A percentile compares a stretch with the other conserved stretches of the same genome.
phyloP scores from a whole-genome alignment of 1,140 invertebrate species.

The Drosophila quadrilineata region DNA sequence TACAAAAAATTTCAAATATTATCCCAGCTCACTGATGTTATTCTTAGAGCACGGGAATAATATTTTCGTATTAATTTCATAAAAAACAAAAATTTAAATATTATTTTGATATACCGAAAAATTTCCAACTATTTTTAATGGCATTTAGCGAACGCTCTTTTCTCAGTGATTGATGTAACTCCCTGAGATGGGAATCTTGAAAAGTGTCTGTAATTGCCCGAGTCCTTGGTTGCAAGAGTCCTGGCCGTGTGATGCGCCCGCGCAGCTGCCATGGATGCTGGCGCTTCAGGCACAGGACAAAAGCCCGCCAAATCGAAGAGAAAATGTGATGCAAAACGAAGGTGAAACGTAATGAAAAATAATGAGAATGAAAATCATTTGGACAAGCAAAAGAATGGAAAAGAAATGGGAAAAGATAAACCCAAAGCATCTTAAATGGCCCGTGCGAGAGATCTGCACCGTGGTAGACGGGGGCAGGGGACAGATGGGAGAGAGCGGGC shows the following conservation, averaged over 20 bases:
- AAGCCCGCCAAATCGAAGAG: slow-evolving; percentile 57
- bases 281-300: slow-evolving; percentile 42
- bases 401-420: neutral
- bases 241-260: slow-evolving; percentile 8
- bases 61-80: no score
- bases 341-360: slow-evolving; percentile 18
- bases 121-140: no score
- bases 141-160: no score
- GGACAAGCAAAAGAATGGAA: slow-evolving; percentile 31
- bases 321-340: slow-evolving; percentile 72
- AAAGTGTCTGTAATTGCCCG: neutral
- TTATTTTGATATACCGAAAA: no score
- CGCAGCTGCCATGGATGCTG: slow-evolving; percentile 51
- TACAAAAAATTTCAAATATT: no score
- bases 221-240: neutral
- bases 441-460: neutral
- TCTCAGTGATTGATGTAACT: no score
- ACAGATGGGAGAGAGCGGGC: slow-evolving; percentile 2
- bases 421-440: neutral
- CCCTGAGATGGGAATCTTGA: no score
- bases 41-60: no score
- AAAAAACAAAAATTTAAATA: no score
- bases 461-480: neutral
- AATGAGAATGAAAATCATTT: slow-evolving; percentile 59
- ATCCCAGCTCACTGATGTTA: no score